A percentile compares a stretch with the other conserved stretches of the same genome.
Evolutionary conservation across 37 sponge, comb jelly and placozoan genomes (phyloP).

Genomic region (Agelas oroides): DNA sequence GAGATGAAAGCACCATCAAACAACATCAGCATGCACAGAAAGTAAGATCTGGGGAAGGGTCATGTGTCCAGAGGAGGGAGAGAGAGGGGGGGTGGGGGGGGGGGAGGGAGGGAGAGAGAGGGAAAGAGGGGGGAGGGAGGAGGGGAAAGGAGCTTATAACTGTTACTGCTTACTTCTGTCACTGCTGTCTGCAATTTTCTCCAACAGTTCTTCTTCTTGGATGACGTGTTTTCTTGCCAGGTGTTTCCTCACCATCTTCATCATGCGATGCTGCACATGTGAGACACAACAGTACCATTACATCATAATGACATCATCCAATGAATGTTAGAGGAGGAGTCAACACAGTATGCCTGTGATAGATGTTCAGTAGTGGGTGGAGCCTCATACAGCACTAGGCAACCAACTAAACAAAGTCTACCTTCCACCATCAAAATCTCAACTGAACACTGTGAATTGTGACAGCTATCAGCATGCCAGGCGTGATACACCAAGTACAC

Average conservation of each 20-base stretch:
- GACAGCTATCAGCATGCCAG: too few relatives aligned
- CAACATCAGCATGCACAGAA: too few relatives aligned
- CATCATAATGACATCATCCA: background rate
- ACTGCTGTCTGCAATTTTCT: conserved; percentile 68
- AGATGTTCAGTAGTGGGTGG: background rate
- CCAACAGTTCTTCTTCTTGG: conserved; percentile 59
- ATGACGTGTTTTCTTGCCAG: conserved; percentile 58
- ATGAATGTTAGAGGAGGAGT: background rate
- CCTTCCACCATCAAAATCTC: too few relatives aligned
- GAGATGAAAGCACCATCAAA: too few relatives aligned
- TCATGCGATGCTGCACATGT: conserved; percentile 65
- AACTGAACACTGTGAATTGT: too few relatives aligned
- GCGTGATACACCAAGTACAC: too few relatives aligned
- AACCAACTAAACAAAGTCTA: background rate
- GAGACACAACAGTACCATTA: background rate
- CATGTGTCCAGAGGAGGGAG: too few relatives aligned
- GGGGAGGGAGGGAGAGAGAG: too few relatives aligned
- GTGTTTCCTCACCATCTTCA: conserved; percentile 72
- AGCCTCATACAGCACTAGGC: background rate
- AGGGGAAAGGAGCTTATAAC: background rate
- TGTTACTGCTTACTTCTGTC: conserved; percentile 52
- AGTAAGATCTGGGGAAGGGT: too few relatives aligned
- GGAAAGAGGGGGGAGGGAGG: background rate
- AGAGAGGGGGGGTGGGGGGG: too few relatives aligned
- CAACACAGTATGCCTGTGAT: background rate